Conservation (phyloP, 2,797 vertebrate species). For the Buceros bicornis region DNA sequence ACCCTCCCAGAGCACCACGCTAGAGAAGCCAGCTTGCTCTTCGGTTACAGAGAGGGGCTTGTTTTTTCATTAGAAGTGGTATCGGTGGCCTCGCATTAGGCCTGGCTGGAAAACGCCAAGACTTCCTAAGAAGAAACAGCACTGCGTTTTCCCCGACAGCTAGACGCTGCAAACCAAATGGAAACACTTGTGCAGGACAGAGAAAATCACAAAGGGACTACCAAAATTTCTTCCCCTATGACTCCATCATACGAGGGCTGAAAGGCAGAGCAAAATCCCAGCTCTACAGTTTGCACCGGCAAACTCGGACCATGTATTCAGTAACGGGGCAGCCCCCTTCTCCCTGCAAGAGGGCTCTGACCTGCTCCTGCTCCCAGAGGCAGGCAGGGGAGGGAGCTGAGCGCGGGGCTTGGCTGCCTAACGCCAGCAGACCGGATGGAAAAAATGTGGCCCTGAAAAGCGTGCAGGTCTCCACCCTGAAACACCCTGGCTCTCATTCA, state of each 20-base stretch:
- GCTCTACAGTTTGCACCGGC: neutral
- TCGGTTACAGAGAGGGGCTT: neutral
- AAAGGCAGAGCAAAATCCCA: neutral
- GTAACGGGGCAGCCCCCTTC: neutral
- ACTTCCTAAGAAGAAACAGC: neutral
- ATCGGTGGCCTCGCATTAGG: neutral
- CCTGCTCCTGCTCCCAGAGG: neutral
- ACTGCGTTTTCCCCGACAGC: neutral
- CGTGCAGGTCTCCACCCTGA: neutral
- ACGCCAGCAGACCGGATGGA: neutral
- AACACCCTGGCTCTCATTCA: neutral
- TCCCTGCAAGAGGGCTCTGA: neutral
- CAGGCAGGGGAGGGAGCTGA: neutral
- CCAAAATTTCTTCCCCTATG: neutral
- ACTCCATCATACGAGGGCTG: neutral
- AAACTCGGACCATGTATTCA: rapidly evolving
- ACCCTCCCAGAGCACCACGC: neutral
- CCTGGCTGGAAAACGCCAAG: neutral
- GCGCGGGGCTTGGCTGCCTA: rapidly evolving
- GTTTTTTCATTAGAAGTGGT: neutral
- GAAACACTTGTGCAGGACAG: neutral
- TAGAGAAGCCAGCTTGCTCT: neutral
- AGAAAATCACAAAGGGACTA: neutral
- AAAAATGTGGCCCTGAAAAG: neutral
- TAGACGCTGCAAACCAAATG: neutral